phyloP scores from a whole-genome alignment of 92 coral and sea anemone species.

The Phenganax subtilis region DNA sequence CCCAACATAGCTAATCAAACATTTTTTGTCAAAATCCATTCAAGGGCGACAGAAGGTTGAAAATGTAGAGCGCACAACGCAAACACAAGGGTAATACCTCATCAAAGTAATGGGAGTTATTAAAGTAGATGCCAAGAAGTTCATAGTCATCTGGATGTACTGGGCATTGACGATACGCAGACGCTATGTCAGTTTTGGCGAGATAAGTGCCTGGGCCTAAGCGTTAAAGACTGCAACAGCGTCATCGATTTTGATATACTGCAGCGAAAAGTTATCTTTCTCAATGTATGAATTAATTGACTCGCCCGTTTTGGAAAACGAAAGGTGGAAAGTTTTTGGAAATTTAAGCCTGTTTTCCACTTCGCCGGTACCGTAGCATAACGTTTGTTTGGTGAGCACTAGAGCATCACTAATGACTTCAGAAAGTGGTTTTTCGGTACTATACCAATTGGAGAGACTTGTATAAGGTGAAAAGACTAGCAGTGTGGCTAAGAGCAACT shows the following conservation, averaged over 20 bases:
- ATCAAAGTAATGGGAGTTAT: slow-evolving; percentile 49
- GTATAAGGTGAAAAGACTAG: slow-evolving; percentile 26
- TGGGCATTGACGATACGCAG: slow-evolving; percentile 54
- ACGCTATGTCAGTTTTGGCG: slow-evolving; percentile 58
- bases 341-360: background rate
- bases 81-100: slow-evolving; percentile 52
- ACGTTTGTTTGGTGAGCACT: no score
- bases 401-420: background rate
- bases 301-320: no score
- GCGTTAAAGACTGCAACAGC: slow-evolving; percentile 1
- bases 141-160: slow-evolving; percentile 58
- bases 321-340: background rate
- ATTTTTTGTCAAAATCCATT: slow-evolving; percentile 49
- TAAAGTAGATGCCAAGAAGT: slow-evolving; percentile 52
- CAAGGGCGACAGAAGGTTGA: slow-evolving; percentile 50
- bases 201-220: slow-evolving; percentile 44
- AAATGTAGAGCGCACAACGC: slow-evolving; percentile 47
- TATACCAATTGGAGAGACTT: slow-evolving; percentile 48
- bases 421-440: slow-evolving; percentile 42
- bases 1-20: slow-evolving; percentile 36
- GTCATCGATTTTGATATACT: background rate
- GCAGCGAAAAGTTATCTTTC: background rate
- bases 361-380: no score
- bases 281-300: no score
- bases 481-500: background rate